These are phyloP conservation scores for Xanthorhoe designata DNA, from an alignment of 2,888 invertebrate species.

Conservation along the genomic window DNA sequence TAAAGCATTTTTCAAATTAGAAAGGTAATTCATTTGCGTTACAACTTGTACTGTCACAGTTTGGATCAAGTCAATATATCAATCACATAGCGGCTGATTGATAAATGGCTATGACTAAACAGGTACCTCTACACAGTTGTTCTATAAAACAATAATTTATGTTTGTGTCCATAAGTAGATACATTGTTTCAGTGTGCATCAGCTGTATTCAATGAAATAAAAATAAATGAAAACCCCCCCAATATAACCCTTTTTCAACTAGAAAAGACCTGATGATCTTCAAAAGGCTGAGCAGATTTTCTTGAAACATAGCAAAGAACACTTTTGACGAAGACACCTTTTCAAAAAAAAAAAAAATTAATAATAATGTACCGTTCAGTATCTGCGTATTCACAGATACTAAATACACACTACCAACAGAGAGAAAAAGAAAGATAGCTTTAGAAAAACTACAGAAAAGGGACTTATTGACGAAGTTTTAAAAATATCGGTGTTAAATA, in stretches of 20 bases:
- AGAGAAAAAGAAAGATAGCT: too few relatives aligned
- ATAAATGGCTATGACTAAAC: not conserved
- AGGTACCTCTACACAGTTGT: not conserved
- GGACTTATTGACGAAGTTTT: not conserved
- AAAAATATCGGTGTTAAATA: constrained; percentile 47
- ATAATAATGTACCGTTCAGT: too few relatives aligned
- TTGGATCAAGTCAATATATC: constrained; percentile 1
- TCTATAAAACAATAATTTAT: not conserved
- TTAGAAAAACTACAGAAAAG: not conserved
- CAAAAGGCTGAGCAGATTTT: too few relatives aligned
- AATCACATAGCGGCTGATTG: not conserved
- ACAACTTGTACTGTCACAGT: constrained; percentile 18
- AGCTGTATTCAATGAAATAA: too few relatives aligned
- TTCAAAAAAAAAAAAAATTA: too few relatives aligned
- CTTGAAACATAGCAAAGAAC: too few relatives aligned
- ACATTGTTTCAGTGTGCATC: not conserved
- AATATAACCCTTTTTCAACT: too few relatives aligned
- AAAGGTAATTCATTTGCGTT: constrained; percentile 39
- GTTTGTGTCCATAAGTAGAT: not conserved
- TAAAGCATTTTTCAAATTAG: constrained; percentile 37
- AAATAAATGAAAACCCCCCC: too few relatives aligned
- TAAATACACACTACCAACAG: too few relatives aligned
- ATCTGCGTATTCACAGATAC: too few relatives aligned
- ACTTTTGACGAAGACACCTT: too few relatives aligned
- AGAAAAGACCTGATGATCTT: too few relatives aligned